A percentile compares a stretch with the other conserved stretches of the same genome.
phyloP scores from a whole-genome alignment of 2,797 vertebrate genomes.

The Echeneis naucrates region DNA sequence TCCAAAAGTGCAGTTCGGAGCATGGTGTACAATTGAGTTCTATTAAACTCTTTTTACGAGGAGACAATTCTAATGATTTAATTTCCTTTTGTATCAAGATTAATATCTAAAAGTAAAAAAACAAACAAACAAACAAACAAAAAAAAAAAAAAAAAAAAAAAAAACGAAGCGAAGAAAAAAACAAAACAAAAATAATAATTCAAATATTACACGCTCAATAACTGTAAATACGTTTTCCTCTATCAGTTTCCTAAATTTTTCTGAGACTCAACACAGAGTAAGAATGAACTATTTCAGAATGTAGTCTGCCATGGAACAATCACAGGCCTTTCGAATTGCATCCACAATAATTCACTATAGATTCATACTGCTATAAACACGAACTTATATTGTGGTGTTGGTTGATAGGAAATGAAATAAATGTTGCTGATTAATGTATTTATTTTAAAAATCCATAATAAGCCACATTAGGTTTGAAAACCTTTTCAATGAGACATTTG shows the following conservation, averaged over 20 bases:
- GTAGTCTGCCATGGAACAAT: background rate
- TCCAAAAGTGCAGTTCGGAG: background rate
- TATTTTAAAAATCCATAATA: background rate
- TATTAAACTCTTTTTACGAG: background rate
- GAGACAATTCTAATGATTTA: background rate
- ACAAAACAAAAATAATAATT: too few relatives aligned
- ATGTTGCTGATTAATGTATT: background rate
- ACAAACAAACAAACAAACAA: background rate
- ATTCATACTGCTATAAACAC: background rate
- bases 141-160: too few relatives aligned
- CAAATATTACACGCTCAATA: too few relatives aligned
- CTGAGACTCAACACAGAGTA: too few relatives aligned
- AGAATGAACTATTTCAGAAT: background rate
- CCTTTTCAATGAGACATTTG: too few relatives aligned
- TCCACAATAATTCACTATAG: background rate
- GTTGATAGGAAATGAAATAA: background rate
- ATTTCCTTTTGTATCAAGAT: background rate
- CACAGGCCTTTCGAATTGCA: background rate
- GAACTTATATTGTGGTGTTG: background rate
- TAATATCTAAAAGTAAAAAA: background rate
- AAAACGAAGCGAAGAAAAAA: too few relatives aligned
- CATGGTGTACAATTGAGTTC: background rate
- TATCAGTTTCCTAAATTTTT: too few relatives aligned
- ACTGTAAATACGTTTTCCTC: too few relatives aligned
- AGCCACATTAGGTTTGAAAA: background rate